phyloP scores from a whole-genome alignment of 2,113 vertebrate species.

The Cynopterus brachyotis region DNA sequence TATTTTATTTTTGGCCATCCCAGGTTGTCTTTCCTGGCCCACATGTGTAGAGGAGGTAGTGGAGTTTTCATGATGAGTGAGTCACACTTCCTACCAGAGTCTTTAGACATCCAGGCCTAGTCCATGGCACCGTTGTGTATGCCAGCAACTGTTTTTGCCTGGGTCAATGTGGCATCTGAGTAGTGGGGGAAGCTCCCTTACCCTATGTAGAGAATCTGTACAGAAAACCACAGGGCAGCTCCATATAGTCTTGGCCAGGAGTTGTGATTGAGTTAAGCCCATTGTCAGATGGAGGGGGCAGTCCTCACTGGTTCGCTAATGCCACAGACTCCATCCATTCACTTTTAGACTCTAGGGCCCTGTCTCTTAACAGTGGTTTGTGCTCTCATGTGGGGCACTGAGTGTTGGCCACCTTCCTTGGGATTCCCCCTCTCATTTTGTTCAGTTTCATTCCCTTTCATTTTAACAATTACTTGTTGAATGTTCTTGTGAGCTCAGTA shows the following conservation, averaged over 20 bases:
- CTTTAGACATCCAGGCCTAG: background rate
- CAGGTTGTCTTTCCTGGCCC: background rate
- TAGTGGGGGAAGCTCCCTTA: background rate
- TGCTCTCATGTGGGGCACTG: background rate
- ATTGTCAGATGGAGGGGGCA: fast-evolving
- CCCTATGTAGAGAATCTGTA: background rate
- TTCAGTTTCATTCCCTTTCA: background rate
- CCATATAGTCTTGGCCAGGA: background rate
- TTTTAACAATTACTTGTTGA: background rate
- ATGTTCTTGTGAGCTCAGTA: background rate
- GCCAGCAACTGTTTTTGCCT: background rate
- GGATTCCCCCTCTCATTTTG: background rate
- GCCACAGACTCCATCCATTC: background rate
- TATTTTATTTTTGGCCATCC: background rate
- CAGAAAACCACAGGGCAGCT: background rate
- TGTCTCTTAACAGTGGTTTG: background rate
- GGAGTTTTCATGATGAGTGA: background rate
- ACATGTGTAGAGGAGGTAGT: background rate
- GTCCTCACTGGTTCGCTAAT: background rate
- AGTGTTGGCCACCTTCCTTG: background rate
- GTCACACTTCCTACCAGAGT: background rate
- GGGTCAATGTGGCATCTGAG: background rate
- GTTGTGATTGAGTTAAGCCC: background rate
- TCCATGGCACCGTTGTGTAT: background rate
- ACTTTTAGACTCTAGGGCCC: background rate